Percentiles rank a stretch among this genome's conserved stretches.
Conservation (phyloP, 2,888 invertebrate species). For the Diplolepis rosae region DNA sequence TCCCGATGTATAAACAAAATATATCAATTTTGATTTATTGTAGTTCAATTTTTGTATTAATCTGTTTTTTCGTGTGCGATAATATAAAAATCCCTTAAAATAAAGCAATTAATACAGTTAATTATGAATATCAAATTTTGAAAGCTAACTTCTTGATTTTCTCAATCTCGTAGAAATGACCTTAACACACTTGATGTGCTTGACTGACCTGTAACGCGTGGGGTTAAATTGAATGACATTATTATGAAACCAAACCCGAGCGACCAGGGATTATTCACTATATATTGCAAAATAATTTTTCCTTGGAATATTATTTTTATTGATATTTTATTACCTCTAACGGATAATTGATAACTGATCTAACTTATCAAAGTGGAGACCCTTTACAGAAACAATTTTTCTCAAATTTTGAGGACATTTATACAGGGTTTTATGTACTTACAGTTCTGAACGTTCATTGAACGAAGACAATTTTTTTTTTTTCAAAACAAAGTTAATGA, state of each 20-base stretch:
- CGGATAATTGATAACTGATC: background rate
- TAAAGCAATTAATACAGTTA: too few species aligned
- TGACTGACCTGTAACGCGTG: background rate
- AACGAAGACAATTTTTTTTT: too few species aligned
- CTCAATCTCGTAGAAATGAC: background rate
- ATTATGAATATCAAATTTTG: too few species aligned
- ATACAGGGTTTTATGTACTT: too few species aligned
- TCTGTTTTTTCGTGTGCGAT: too few species aligned
- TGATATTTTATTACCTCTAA: background rate
- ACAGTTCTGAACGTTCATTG: too few species aligned
- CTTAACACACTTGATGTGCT: background rate
- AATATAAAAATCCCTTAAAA: too few species aligned
- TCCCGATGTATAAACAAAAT: too few species aligned
- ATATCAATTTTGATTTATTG: too few species aligned
- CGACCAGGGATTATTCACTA: background rate
- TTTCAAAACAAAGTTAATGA: too few species aligned
- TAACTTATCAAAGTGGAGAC: background rate
- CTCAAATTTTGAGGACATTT: background rate
- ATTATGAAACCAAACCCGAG: conserved; percentile 14
- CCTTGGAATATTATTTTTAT: background rate
- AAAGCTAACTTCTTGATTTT: background rate
- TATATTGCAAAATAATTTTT: background rate
- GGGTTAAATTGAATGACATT: conserved; percentile 10
- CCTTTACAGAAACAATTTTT: background rate
- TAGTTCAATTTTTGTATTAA: too few species aligned